Evolutionary conservation across 2,888 invertebrate species (phyloP), one percentile per base, ranked within the genome.

Genomic region (Drosophila colorata): DNA sequence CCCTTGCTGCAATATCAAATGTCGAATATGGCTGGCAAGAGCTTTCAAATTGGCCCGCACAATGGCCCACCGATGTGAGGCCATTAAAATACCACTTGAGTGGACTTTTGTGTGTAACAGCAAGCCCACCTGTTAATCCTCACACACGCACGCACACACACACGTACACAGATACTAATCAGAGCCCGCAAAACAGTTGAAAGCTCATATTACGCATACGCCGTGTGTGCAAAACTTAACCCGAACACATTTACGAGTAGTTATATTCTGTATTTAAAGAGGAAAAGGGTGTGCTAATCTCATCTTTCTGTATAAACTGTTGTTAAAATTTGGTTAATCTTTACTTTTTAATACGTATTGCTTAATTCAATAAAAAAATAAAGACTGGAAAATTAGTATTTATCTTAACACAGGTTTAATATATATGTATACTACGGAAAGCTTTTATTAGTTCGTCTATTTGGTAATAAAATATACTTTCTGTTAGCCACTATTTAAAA

Each of bases 181-280:
- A 47, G 60, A 60, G 31, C 5, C 41, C 25, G 25, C 56, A 58
- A 52, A 69, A 56, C 61, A 70, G 65, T 69, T 60, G 66, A 78
- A 70, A 85, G 76, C 67, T 59, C 51, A 25, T 20, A 69, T 74
- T 87, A 71, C 84, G 69, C 58, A 83, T 80, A 74, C 87, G 84
- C 53, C 47, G 16, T 7, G 40, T 58, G 38, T n/a, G 52, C 28
- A 37, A 56, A 61, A 60, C 53, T 69, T 60, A 73, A 66, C 53
- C 60, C 52, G n/a, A 57, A 46, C 66, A 53, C 65, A 66, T 82
- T 68, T 60, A 37, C 58, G 40, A 57, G 43, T 56, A 33, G 40
- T 28, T 33, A n/a, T n/a, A 9, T 14, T 11, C 9, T 2, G 4
- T 20, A 23, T 13, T 44, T 23, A 23, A 4, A n/a, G 49, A 1